Percentiles rank a stretch among this genome's conserved stretches.
Evolutionary conservation across 2,888 invertebrate genomes (phyloP).

Genomic region (Notocelia uddmanniana): DNA sequence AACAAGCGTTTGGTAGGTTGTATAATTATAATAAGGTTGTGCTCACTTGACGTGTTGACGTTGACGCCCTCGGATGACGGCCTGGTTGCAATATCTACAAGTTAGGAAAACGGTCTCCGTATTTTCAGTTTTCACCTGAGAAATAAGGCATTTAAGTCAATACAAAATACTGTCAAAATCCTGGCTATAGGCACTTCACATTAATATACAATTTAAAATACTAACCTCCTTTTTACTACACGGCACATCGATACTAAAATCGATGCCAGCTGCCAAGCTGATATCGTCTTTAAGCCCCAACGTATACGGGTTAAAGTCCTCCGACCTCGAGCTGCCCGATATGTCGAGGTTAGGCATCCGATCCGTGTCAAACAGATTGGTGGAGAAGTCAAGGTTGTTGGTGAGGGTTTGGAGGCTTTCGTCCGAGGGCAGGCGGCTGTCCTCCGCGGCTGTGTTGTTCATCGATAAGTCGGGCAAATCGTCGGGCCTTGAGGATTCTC

Average conservation of each 20-base stretch:
- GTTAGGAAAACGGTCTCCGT: constrained; percentile 48
- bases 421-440: constrained; percentile 67
- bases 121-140: constrained; percentile 48
- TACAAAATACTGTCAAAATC: background rate
- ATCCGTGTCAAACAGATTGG: constrained; percentile 69
- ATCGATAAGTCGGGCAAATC: constrained; percentile 45
- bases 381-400: constrained; percentile 67
- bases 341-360: constrained; percentile 67
- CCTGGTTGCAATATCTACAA: constrained; percentile 58
- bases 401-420: constrained; percentile 72
- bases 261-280: constrained; percentile 45
- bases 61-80: constrained; percentile 56
- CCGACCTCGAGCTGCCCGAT: constrained; percentile 63
- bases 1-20: background rate
- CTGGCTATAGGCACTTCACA: background rate
- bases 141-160: constrained; percentile 40
- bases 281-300: constrained; percentile 58
- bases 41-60: constrained; percentile 62
- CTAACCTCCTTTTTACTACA: constrained; percentile 48
- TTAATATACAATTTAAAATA: background rate
- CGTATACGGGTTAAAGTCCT: constrained; percentile 62
- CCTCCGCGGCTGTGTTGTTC: constrained; percentile 57
- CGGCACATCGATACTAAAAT: constrained; percentile 26
- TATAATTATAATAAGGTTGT: no score
- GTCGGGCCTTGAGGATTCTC: constrained; percentile 15